Evolutionary conservation across 2,888 invertebrate genomes (phyloP), one percentile per base, ranked within the genome.

Genomic region (Ophonus ardosiacus): DNA sequence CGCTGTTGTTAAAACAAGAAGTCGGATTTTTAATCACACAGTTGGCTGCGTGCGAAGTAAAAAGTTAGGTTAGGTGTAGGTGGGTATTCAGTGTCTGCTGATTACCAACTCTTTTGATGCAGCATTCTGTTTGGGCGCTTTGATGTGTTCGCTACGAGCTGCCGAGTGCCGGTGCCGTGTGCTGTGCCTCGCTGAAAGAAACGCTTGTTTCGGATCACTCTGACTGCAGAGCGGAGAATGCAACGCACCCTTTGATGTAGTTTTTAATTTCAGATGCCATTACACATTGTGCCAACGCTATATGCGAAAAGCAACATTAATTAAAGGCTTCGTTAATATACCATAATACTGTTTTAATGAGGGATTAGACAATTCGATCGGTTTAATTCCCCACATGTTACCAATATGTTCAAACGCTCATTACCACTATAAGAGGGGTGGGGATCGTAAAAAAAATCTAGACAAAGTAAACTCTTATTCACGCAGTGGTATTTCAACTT

Each of bases 1-100:
- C 78, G 57, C 57, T 78, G 78, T 78, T 78, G 76, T 78, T 78
- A 57, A 78, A 78, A 78, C 78, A 78, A 80, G 80, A 59, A 80
- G 80, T 40, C 80, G 61, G 38, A 80, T 80, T 80, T 80, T 80
- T 80, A 80, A 80, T 80, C 80, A 80, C 80, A 80, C 80, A 80
- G 80, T 80, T 80, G 15, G 80, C 40, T 80, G 80, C 80, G 80
- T 61, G 80, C 61, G 40, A 80, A 61, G 61, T 38, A 40, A 80
- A 80, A 80, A 80, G 80, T 80, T 59, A 61, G 61, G 80, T 80
- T 80, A 80, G 80, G 78, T 56, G 71, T 43, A 74, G 71, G 40
- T 17, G n/a, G 78, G 59, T 78, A 78, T 78, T 78, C 78, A 78
- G 78, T 78, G 78, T 78, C 78, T 78, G 78, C 59, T 78, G 78